Percentiles rank a stretch among this genome's conserved stretches.
Evolutionary conservation across 2,113 vertebrate species (phyloP).

Genomic region (Mola mola): DNA sequence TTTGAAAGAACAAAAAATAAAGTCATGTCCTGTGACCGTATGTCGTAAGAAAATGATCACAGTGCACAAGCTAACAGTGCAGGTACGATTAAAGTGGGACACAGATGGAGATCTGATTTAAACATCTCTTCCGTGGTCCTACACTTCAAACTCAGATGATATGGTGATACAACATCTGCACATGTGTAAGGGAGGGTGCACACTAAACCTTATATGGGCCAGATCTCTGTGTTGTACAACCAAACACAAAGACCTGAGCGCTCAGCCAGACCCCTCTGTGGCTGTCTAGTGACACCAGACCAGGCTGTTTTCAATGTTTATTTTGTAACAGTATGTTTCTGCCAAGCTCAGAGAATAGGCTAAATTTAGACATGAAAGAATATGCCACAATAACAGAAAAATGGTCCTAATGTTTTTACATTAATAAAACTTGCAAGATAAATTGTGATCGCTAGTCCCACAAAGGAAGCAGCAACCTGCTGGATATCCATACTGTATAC

Average conservation of each 20-base stretch:
- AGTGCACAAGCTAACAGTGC: not conserved
- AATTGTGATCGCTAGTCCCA: no score
- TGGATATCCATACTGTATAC: no score
- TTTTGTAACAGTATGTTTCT: slow-evolving; percentile 52
- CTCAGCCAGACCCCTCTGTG: slow-evolving; percentile 17
- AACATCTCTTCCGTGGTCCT: not conserved
- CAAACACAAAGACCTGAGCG: slow-evolving; percentile 36
- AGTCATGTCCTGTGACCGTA: not conserved
- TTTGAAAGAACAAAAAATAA: no score
- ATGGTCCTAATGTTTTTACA: slow-evolving; percentile 9
- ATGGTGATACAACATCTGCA: slow-evolving; percentile 15
- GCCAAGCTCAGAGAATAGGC: slow-evolving; percentile 7
- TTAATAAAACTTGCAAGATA: slow-evolving; percentile 7
- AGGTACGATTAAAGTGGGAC: not conserved
- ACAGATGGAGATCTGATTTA: not conserved
- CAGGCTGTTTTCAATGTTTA: slow-evolving; percentile 23
- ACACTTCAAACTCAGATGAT: not conserved
- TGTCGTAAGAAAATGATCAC: not conserved
- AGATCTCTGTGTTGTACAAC: slow-evolving; percentile 16
- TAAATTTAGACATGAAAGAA: slow-evolving; percentile 42
- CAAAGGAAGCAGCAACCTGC: no score
- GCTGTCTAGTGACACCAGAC: slow-evolving; percentile 17
- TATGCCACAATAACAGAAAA: slow-evolving; percentile 4
- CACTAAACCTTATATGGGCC: not conserved
- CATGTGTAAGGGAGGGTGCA: not conserved